Evolutionary conservation across 2,888 invertebrate genomes (phyloP), one percentile per base, ranked within the genome.

Genomic region (Eristalis pertinax): DNA sequence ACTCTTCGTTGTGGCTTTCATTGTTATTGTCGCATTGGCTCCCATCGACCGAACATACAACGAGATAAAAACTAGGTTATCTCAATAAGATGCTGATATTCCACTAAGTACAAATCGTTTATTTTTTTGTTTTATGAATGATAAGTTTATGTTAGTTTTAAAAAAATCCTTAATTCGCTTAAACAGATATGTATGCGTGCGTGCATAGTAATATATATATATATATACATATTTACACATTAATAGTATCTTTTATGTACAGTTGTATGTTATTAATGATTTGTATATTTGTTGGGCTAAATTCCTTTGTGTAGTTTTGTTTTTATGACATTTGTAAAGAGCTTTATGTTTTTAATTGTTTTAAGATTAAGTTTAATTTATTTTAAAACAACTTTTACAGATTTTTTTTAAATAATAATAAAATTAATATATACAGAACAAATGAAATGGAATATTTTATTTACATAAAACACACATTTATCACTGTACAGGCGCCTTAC

Each of bases 21-120:
- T 98, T 77, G 95, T 97, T 81, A 94, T 97, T 65, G 95, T 96
- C 22, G 96, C 95, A 0, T 93, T 97, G 81, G 96, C 97, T 19
- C 97, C 97, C 0, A 96, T 97, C 78, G 95, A 95, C 73, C 94
- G 95, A 32, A 94, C 95, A 1, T 95, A 95, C 69, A 88, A 90
- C 64, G 88, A 87, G 0, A 22, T 87, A 8, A 87, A 73, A 65
- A 65, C 10, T 62, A 84, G 65, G 41, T 60, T 86, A 70, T 58
- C 81, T 1, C 72, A 76, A 60, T 85, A 85, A 65, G 29, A 29
- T 80, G 58, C 15, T 69, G 24, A 35, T 58, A 29, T 63, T 58
- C 22, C 13, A 63, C 56, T 73, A 15, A 72, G 82, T 82, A 80
- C 70, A 76, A 76, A 70, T 29, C 4, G 24, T 68, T 80, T 80